These are phyloP conservation scores for Erpetoichthys calabaricus DNA, from an alignment of 2,797 vertebrate genomes.

Conservation along the genomic window DNA sequence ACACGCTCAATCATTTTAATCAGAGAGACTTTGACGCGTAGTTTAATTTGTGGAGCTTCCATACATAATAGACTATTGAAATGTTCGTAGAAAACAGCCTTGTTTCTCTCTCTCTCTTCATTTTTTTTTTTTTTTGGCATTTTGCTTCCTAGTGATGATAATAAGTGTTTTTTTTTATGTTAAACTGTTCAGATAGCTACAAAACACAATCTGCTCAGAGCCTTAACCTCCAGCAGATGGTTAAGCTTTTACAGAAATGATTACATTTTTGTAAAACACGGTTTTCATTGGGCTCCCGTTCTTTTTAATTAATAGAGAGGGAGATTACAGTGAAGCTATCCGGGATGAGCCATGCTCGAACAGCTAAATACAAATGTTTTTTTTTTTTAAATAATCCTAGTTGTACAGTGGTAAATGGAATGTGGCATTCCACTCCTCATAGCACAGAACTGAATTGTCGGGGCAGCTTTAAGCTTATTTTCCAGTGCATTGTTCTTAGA, in stretches of 20 bases:
- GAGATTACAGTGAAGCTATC: constrained; percentile 75
- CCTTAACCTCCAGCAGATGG: constrained; percentile 90
- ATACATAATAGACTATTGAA: too few species aligned
- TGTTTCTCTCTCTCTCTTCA: too few species aligned
- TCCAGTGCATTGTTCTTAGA: constrained; percentile 39
- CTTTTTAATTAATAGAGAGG: constrained; percentile 82
- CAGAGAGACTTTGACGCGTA: too few species aligned
- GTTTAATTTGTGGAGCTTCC: too few species aligned
- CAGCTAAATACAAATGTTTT: constrained; percentile 65
- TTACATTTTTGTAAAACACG: constrained; percentile 74
- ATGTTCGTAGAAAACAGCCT: too few species aligned
- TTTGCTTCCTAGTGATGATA: too few species aligned
- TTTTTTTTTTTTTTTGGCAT: too few species aligned
- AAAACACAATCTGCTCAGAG: constrained; percentile 63
- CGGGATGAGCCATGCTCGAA: constrained; percentile 59
- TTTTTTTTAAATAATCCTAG: constrained; percentile 50
- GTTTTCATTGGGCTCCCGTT: constrained; percentile 68
- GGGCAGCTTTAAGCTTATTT: constrained; percentile 44
- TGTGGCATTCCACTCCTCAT: constrained; percentile 35
- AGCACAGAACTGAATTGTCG: constrained; percentile 60
- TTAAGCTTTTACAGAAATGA: constrained; percentile 85
- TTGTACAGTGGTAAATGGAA: constrained; percentile 24
- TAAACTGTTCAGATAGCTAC: constrained; percentile 26
- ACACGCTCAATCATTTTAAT: too few species aligned
- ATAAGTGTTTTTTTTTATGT: too few species aligned